Evolutionary conservation across 1,140 invertebrate genomes (phyloP).

Genomic region (Rhynchophorus ferrugineus): DNA sequence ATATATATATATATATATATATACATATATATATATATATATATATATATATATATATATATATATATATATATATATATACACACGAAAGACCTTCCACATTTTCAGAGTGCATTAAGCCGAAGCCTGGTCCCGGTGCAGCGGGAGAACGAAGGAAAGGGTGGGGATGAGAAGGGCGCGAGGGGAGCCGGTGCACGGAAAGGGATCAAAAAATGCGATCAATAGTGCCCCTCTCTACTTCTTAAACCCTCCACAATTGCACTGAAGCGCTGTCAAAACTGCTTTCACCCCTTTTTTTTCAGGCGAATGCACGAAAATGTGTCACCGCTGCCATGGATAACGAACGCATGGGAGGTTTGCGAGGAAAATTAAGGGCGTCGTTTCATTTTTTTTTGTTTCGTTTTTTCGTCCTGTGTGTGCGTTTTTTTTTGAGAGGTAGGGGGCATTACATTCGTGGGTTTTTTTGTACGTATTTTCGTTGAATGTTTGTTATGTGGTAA

Average conservation of each 20-base stretch:
- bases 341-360: not conserved
- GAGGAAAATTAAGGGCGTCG: too few species aligned
- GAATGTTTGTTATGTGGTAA: too few species aligned
- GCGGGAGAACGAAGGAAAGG: conserved; percentile 13
- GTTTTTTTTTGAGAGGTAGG: too few species aligned
- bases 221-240: conserved; percentile 40
- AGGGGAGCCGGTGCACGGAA: conserved; percentile 28
- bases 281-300: conserved; percentile 23
- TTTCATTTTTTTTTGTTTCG: too few species aligned
- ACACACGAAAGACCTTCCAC: too few species aligned
- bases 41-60: too few species aligned
- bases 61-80: too few species aligned
- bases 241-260: conserved; percentile 43
- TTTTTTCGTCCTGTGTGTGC: too few species aligned
- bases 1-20: too few species aligned
- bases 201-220: conserved; percentile 44
- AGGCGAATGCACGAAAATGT: conserved; percentile 16
- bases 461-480: too few species aligned
- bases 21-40: too few species aligned
- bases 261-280: conserved; percentile 42
- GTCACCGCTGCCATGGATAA: conserved; percentile 2
- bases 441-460: too few species aligned
- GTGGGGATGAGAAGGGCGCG: conserved; percentile 12
- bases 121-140: conserved; percentile 3
- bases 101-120: not conserved